phyloP scores from a whole-genome alignment of 2,113 vertebrate genomes.

The Cavia porcellus region DNA sequence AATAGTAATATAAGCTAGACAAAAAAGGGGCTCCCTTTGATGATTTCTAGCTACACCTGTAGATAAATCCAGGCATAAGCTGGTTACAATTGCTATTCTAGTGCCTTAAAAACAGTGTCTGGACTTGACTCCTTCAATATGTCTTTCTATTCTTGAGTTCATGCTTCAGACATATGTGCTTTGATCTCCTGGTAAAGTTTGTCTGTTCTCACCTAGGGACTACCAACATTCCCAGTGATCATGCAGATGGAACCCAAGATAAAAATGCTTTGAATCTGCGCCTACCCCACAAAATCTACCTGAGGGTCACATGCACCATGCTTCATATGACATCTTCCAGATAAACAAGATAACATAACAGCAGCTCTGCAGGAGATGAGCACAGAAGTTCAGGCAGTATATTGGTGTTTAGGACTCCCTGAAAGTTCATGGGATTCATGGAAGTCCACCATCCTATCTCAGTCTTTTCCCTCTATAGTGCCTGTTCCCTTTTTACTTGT shows the following conservation, averaged over 20 bases:
- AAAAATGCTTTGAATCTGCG: background rate
- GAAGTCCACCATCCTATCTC: background rate
- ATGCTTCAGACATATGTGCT: background rate
- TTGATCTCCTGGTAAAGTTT: background rate
- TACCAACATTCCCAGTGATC: background rate
- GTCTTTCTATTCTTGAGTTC: background rate
- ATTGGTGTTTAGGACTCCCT: background rate
- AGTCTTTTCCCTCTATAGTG: background rate
- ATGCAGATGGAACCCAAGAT: background rate
- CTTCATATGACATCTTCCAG: background rate
- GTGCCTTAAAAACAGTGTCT: background rate
- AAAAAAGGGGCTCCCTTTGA: background rate
- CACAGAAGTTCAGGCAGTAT: background rate
- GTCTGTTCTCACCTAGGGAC: background rate
- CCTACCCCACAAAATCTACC: background rate
- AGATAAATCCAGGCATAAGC: background rate
- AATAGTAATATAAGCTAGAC: background rate
- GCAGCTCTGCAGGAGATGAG: background rate
- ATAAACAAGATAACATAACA: background rate
- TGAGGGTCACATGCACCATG: background rate
- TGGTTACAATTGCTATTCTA: background rate
- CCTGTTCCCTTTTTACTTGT: background rate
- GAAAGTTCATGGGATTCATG: background rate
- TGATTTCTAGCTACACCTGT: background rate
- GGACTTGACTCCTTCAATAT: background rate